Conservation (phyloP, 1,140 invertebrate genomes). For the Uloborus diversus region DNA sequence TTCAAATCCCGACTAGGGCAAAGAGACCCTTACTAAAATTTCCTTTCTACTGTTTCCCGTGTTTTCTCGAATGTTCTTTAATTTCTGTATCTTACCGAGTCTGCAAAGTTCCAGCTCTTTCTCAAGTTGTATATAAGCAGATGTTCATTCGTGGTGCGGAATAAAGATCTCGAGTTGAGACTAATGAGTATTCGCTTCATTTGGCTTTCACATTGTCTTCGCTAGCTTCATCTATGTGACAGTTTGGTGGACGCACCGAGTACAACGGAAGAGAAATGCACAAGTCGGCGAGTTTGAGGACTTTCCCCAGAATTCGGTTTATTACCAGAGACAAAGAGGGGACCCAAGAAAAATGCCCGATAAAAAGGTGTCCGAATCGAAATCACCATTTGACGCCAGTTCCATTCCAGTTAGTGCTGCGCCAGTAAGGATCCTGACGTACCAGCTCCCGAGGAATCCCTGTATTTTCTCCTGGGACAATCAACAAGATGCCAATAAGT, state of each 20-base stretch:
- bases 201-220: no score
- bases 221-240: neutral
- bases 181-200: no score
- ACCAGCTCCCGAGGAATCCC: neutral
- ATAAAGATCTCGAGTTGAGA: no score
- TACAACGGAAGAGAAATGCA: conserved; percentile 63
- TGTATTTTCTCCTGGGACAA: neutral
- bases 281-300: neutral
- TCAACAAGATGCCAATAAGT: neutral
- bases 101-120: no score
- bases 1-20: no score
- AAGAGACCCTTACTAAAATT: no score
- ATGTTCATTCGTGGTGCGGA: no score
- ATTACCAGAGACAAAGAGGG: neutral
- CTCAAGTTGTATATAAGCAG: no score
- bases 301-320: neutral
- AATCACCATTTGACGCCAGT: conserved; percentile 33
- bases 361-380: neutral
- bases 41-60: no score
- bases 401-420: neutral
- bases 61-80: no score
- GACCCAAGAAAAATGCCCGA: neutral
- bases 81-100: no score
- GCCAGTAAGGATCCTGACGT: neutral
- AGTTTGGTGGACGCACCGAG: conserved; percentile 73